Conservation (phyloP, 2,113 vertebrate species). For the Pavo muticus region DNA sequence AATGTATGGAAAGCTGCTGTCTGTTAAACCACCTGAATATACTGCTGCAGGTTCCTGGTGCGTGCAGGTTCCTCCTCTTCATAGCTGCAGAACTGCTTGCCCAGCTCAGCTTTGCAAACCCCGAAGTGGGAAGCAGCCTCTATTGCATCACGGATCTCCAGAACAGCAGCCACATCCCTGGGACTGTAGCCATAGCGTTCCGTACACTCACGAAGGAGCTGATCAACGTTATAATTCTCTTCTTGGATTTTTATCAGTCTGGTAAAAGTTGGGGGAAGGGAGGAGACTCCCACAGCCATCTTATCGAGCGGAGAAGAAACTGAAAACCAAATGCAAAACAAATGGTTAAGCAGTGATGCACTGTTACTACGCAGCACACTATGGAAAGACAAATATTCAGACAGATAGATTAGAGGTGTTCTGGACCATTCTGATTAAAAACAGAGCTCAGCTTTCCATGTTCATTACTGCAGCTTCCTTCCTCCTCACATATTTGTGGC, state of each 20-base stretch:
- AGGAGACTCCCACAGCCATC: conserved; percentile 58
- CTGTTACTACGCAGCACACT: not conserved
- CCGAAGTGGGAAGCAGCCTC: conserved; percentile 80
- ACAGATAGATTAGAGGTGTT: not conserved
- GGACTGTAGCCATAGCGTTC: conserved; percentile 72
- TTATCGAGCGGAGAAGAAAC: conserved; percentile 73
- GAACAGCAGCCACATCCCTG: conserved; percentile 70
- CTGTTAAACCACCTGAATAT: conserved; percentile 79
- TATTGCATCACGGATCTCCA: conserved; percentile 78
- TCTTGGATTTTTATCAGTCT: conserved; percentile 65
- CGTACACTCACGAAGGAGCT: conserved; percentile 60
- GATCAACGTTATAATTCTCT: conserved; percentile 9
- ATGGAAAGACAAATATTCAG: not conserved
- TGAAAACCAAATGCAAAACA: conserved; percentile 31
- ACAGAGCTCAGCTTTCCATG: not conserved
- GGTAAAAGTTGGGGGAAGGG: conserved; percentile 84
- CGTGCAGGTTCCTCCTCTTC: conserved; percentile 54
- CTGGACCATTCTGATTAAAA: not conserved
- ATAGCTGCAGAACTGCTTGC: conserved; percentile 68
- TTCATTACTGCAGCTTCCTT: not conserved
- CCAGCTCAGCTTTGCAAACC: conserved; percentile 76
- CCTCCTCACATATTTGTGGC: not conserved
- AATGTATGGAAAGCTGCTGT: not conserved
- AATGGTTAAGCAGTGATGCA: not conserved
- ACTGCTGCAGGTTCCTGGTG: conserved; percentile 78